Percentiles rank a stretch among this genome's conserved stretches.
Evolutionary conservation across 2,113 vertebrate species (phyloP).

Genomic region (Phaetusa simplex): DNA sequence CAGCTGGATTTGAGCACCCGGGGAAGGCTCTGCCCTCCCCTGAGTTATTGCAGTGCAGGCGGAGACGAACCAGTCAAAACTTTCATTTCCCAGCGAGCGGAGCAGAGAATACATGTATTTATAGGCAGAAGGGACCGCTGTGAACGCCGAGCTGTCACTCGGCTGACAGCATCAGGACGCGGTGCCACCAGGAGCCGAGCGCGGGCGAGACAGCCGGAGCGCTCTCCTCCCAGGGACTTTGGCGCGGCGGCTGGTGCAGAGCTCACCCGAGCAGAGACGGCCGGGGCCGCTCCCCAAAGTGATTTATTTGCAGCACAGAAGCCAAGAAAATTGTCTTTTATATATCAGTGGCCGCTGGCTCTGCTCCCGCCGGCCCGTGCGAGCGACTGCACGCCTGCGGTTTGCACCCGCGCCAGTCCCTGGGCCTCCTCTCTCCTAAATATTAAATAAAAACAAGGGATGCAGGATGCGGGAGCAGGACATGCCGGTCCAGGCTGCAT

Average conservation of each 20-base stretch:
- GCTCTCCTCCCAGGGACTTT: neutral
- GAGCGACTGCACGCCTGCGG: neutral
- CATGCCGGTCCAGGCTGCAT: neutral
- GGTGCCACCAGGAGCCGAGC: neutral
- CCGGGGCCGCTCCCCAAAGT: neutral
- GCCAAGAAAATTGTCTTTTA: neutral
- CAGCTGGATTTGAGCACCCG: neutral
- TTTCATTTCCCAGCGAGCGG: neutral
- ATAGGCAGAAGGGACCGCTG: neutral
- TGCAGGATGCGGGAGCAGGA: neutral
- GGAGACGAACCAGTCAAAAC: neutral
- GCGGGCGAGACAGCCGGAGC: neutral
- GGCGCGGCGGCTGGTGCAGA: neutral
- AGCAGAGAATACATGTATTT: neutral
- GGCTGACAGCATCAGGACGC: neutral
- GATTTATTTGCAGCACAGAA: neutral
- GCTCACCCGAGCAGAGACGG: neutral
- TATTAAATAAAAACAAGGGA: fast-evolving
- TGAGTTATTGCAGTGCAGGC: neutral
- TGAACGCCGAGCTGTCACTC: neutral
- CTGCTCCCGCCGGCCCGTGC: neutral
- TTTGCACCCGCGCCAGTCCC: neutral
- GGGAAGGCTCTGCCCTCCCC: neutral
- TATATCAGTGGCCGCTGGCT: neutral
- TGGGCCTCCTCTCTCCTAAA: neutral